Evolutionary conservation across 2,113 vertebrate species (phyloP).

Genomic region (Aptenodytes patagonicus): DNA sequence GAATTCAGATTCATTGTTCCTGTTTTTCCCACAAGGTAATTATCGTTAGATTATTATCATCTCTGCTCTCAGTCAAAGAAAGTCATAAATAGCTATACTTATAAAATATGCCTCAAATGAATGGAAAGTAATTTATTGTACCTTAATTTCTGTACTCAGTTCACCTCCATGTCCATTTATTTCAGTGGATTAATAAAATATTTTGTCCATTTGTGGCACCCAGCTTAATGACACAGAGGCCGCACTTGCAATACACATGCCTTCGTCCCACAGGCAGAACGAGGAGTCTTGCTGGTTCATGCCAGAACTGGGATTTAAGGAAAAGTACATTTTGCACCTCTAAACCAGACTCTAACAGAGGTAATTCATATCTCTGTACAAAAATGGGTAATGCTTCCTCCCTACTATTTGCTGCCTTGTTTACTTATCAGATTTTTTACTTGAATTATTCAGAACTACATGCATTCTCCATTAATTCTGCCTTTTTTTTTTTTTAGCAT

Average conservation of each 20-base stretch:
- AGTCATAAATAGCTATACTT: neutral
- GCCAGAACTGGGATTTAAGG: neutral
- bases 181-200: neutral
- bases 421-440: neutral
- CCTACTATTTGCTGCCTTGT: neutral
- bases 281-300: neutral
- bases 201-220: neutral
- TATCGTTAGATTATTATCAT: neutral
- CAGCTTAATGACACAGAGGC: neutral
- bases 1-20: neutral
- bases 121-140: neutral
- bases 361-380: neutral
- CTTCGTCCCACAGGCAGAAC: fast-evolving
- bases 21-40: neutral
- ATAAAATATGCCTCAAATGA: neutral
- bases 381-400: neutral
- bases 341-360: neutral
- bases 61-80: neutral
- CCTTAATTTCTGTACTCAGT: neutral
- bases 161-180: neutral
- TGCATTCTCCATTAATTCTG: neutral
- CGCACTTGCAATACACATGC: neutral
- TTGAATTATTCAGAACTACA: neutral
- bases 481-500: neutral
- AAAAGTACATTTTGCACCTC: neutral